A percentile compares a stretch with the other conserved stretches of the same genome.
Conservation (phyloP, 2,113 vertebrate species). For the Solenodon paradoxus region DNA sequence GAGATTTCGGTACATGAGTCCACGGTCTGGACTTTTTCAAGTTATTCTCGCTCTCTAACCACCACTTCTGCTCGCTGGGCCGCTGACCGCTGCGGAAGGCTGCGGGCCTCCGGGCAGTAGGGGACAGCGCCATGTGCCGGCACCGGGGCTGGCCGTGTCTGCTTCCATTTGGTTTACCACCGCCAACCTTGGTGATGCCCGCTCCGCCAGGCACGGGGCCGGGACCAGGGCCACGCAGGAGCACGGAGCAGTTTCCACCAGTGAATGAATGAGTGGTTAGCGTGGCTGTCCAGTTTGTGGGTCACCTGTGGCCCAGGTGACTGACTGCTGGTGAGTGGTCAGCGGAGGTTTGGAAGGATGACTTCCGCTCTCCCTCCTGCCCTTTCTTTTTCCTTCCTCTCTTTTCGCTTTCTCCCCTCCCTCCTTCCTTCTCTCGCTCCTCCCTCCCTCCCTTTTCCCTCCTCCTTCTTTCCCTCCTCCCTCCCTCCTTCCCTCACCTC, state of each 20-base stretch:
- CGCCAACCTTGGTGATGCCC: background rate
- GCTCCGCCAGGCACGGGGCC: background rate
- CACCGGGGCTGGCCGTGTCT: too few relatives aligned
- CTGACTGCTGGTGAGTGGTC: background rate
- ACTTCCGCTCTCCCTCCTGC: fast-evolving
- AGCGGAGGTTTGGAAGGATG: background rate
- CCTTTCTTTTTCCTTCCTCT: too few relatives aligned
- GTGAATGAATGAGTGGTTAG: background rate
- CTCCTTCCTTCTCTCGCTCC: fast-evolving
- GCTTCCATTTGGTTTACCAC: background rate
- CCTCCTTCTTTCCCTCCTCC: fast-evolving
- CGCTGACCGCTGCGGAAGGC: background rate
- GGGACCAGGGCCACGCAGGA: fast-evolving
- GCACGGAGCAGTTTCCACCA: background rate
- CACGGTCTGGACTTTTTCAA: background rate
- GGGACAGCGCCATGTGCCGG: too few relatives aligned
- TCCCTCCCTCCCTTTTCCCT: fast-evolving
- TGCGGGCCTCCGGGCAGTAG: background rate
- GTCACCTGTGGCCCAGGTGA: background rate
- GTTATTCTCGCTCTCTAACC: background rate
- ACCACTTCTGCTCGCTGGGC: background rate
- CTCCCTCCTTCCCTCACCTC: fast-evolving
- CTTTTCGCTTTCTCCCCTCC: fast-evolving
- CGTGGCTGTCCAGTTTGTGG: too few relatives aligned
- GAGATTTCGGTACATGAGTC: background rate